phyloP scores from a whole-genome alignment of 2,797 vertebrate genomes.

The Trematomus bernacchii region DNA sequence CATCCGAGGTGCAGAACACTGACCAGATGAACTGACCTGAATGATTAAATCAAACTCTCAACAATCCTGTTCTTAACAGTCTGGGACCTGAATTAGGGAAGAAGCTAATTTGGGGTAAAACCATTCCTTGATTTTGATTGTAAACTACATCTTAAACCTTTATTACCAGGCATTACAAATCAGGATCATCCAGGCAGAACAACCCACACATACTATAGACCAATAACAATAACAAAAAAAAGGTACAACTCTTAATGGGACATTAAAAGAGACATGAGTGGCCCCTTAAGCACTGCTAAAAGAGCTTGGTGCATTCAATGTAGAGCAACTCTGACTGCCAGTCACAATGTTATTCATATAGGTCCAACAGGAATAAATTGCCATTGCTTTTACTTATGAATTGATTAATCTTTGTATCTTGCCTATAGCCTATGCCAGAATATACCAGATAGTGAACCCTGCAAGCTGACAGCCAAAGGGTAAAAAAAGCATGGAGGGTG shows the following conservation, averaged over 20 bases:
- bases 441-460: not conserved
- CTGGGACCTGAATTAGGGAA: not conserved
- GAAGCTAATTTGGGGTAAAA: not conserved
- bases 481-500: not conserved
- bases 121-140: not conserved
- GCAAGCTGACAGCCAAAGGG: not conserved
- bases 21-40: constrained; percentile 18
- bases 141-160: constrained; percentile 6
- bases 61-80: constrained; percentile 1
- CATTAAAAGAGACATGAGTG: not conserved
- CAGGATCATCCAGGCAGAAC: not conserved
- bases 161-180: not conserved
- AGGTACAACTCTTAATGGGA: not conserved
- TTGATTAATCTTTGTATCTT: too few species aligned
- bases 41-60: constrained; percentile 4
- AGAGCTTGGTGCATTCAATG: not conserved
- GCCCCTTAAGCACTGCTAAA: not conserved
- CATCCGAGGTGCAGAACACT: not conserved
- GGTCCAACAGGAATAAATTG: not conserved
- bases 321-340: not conserved
- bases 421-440: not conserved
- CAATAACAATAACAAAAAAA: not conserved
- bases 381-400: not conserved
- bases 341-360: not conserved
- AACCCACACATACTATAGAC: not conserved